Evolutionary conservation across 2,888 invertebrate genomes (phyloP), one percentile per base, ranked within the genome.

Genomic region (Mystacides longicornis): DNA sequence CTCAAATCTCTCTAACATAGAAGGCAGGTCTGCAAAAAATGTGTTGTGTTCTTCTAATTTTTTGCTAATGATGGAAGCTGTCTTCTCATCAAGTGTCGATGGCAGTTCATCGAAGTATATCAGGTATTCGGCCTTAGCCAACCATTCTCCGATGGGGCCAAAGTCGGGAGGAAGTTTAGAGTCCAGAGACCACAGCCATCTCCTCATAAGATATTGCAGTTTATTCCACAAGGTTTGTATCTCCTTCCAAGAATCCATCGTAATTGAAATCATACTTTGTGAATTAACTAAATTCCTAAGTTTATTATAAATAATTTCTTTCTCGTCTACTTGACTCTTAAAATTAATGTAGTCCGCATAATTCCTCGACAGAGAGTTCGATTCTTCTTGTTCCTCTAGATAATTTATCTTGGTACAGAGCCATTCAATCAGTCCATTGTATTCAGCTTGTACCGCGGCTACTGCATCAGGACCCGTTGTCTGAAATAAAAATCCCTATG

Each of bases 181-280:
- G 70, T 97, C 96, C 63, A 96, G 73, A 51, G 89, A 77, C 89
- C 92, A 90, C 64, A 93, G 81, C 95, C 96, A 96, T 66, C 85
- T 82, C 64, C 86, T 78, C 74, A 93, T 81, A 73, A 91, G 79
- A 64, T 79, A 74, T 67, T 91, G 86, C 52, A 93, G 77, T 66
- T 87, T 85, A 63, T 82, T 81, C 94, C 95, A 95, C 23, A 90
- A 77, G 27, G 79, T 77, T 64, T 87, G 85, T 16, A 94, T 80
- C 64, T 89, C 87, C 54, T 81, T 81, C 93, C 94, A 95, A n/a
- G 89, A 86, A 63, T 89, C 88, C 47, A 83, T 81, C 4, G 89
- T 87, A 59, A 94, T 85, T 63, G 88, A 88, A 59, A 91, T 83
- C 65, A 89, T 79, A 66, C 87, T 87, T 67, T 89, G 87, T 1